Evolutionary conservation across 2,797 vertebrate genomes (phyloP).

Genomic region (Uromys caudimaculatus): DNA sequence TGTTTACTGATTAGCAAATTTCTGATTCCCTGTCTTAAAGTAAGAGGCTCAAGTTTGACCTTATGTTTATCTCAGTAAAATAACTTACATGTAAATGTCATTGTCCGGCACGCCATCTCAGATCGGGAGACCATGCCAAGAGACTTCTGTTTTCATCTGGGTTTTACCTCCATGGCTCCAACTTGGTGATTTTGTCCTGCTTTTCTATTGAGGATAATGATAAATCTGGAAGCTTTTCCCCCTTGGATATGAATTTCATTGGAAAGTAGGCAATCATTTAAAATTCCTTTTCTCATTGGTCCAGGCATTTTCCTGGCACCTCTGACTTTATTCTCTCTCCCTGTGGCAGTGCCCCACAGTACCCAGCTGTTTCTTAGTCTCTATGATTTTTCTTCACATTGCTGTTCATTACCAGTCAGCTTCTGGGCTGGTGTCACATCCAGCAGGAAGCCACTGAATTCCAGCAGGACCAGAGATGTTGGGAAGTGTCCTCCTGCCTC

Average conservation of each 20-base stretch:
- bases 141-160: not conserved
- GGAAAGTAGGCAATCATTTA: constrained; percentile 52
- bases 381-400: not conserved
- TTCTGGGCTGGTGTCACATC: not conserved
- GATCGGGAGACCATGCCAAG: not conserved
- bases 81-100: not conserved
- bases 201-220: constrained; percentile 33
- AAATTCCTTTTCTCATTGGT: constrained; percentile 47
- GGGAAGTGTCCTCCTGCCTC: not conserved
- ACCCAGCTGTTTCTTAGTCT: not conserved
- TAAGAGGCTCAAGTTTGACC: constrained; percentile 13
- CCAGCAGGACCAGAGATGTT: not conserved
- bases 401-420: constrained; percentile 10
- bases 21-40: constrained; percentile 54
- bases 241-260: constrained; percentile 32
- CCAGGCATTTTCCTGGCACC: constrained; percentile 11
- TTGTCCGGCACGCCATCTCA: not conserved
- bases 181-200: constrained; percentile 58
- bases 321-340: not conserved
- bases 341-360: constrained; percentile 2
- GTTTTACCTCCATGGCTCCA: constrained; percentile 42
- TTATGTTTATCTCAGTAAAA: constrained; percentile 2
- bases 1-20: not conserved
- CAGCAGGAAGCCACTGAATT: not conserved
- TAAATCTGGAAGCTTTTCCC: not conserved